Evolutionary conservation across 2,797 vertebrate genomes (phyloP).

Genomic region (Emydoidea blandingii): DNA sequence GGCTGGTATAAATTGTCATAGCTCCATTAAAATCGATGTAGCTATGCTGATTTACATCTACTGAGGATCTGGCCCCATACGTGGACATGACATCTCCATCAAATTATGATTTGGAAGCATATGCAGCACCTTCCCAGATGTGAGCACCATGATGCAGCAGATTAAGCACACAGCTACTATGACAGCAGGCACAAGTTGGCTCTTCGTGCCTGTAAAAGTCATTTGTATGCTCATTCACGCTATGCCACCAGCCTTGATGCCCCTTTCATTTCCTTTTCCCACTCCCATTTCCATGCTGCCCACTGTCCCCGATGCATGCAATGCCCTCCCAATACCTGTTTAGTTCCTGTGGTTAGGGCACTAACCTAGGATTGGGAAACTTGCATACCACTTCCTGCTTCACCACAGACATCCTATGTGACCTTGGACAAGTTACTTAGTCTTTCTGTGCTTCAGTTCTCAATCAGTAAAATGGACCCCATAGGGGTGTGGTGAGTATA

Average conservation of each 20-base stretch:
- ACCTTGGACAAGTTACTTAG: neutral
- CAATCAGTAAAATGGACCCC: neutral
- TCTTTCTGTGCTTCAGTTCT: neutral
- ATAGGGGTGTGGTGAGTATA: neutral
- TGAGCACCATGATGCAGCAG: neutral
- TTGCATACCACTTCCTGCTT: neutral
- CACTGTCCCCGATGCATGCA: neutral
- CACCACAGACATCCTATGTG: neutral
- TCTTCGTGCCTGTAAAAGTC: constrained; percentile 35
- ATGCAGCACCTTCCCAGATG: constrained; percentile 54
- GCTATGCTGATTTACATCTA: constrained; percentile 35
- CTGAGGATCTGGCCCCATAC: constrained; percentile 33
- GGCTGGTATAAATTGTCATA: constrained; percentile 36
- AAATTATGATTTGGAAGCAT: constrained; percentile 66
- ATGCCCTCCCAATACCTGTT: neutral
- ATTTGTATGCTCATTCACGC: neutral
- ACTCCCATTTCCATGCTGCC: neutral
- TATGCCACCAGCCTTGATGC: neutral
- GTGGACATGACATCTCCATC: constrained; percentile 37
- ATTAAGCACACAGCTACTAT: constrained; percentile 40
- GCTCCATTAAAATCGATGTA: constrained; percentile 59
- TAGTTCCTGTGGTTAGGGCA: neutral
- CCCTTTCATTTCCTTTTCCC: neutral
- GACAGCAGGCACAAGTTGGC: constrained; percentile 55
- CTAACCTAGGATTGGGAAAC: neutral